phyloP scores from a whole-genome alignment of 2,113 vertebrate species.

The Dicentrarchus labrax region DNA sequence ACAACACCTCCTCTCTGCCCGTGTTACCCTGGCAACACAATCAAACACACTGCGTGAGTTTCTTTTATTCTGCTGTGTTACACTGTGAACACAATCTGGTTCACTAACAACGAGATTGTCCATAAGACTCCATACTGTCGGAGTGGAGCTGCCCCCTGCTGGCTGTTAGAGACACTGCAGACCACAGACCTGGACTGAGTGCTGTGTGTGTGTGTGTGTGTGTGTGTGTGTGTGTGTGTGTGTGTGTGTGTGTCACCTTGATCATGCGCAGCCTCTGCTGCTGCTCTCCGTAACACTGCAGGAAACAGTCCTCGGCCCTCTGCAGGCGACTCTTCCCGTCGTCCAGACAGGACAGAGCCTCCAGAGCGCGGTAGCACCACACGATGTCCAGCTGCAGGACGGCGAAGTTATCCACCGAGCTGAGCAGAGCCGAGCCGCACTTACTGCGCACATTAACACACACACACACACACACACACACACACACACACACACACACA shows the following conservation, averaged over 20 bases:
- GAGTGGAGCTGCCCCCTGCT: too few species aligned
- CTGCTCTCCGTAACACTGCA: conserved; percentile 91
- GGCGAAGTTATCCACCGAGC: conserved; percentile 92
- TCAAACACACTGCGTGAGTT: neutral
- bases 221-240: too few species aligned
- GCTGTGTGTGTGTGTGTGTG: neutral
- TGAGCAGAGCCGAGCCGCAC: conserved; percentile 88
- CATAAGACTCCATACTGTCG: too few species aligned
- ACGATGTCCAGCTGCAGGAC: conserved; percentile 97
- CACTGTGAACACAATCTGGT: too few species aligned
- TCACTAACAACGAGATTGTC: too few species aligned
- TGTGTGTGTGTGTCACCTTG: conserved; percentile 83
- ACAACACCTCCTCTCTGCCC: conserved; percentile 94
- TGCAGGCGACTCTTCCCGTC: conserved; percentile 89
- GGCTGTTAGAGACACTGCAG: too few species aligned
- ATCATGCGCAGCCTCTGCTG: conserved; percentile 91
- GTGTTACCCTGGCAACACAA: conserved; percentile 88
- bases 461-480: too few species aligned
- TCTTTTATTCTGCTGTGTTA: too few species aligned
- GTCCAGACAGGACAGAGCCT: conserved; percentile 89
- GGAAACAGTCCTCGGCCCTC: conserved; percentile 90
- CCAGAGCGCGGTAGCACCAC: conserved; percentile 93
- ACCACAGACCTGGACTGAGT: too few species aligned
- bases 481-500: too few species aligned
- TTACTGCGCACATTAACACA: conserved; percentile 78